These are phyloP conservation scores for Epiblema foenella DNA, from an alignment of 2,888 invertebrate genomes.

Conservation along the genomic window DNA sequence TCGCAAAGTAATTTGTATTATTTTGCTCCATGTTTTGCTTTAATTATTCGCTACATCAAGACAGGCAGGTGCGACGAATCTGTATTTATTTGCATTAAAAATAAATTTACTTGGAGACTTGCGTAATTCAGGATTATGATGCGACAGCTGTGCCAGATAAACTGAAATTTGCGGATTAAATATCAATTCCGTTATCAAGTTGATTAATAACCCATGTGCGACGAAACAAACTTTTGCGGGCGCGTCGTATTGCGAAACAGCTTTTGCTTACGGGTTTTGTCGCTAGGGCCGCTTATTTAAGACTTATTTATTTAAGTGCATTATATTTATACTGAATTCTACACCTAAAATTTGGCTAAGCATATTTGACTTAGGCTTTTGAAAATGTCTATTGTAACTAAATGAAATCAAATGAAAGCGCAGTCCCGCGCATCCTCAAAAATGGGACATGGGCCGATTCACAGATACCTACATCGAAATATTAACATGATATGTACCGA, in stretches of 20 bases:
- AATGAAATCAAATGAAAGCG: neutral
- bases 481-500: too few species aligned
- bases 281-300: neutral
- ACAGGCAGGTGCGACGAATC: conserved; percentile 80
- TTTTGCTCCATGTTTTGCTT: conserved; percentile 76
- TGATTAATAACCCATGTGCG: conserved; percentile 62
- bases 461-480: too few species aligned
- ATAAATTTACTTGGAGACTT: conserved; percentile 76
- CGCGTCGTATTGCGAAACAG: conserved; percentile 12
- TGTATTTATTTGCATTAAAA: conserved; percentile 83
- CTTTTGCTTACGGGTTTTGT: conserved; percentile 19
- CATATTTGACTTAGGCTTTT: neutral
- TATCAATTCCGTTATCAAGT: conserved; percentile 71
- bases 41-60: conserved; percentile 79
- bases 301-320: neutral
- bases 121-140: conserved; percentile 77
- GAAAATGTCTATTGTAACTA: neutral
- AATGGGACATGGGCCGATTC: too few species aligned
- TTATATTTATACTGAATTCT: too few species aligned
- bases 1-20: conserved; percentile 79
- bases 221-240: conserved; percentile 32
- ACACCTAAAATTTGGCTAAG: neutral
- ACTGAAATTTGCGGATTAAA: conserved; percentile 74
- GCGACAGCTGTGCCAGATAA: conserved; percentile 77
- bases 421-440: too few species aligned